Conservation (phyloP, 2,113 vertebrate genomes). For the Nesospiza acunhae region DNA sequence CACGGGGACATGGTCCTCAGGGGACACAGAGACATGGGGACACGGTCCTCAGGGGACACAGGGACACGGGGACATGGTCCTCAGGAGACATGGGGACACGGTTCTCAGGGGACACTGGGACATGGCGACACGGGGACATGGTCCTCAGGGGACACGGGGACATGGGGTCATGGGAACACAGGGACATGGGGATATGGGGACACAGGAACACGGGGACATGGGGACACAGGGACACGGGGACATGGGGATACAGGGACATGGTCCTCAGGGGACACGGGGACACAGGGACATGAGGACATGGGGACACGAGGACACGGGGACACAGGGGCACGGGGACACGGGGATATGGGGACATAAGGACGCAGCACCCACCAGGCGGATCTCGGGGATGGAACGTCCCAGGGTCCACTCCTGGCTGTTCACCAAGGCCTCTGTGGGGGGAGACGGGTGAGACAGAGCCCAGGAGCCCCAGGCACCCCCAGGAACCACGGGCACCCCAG, state of each 20-base stretch:
- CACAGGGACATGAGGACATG: fast-evolving
- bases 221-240: fast-evolving
- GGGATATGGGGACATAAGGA: fast-evolving
- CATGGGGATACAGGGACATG: fast-evolving
- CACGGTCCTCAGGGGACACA: fast-evolving
- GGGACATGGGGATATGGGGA: no score
- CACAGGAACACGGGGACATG: no score
- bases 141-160: background rate
- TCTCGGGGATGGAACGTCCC: slow-evolving; percentile 87
- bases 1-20: no score
- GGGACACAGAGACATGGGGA: no score
- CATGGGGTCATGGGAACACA: fast-evolving
- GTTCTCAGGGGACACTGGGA: fast-evolving
- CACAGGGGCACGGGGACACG: fast-evolving
- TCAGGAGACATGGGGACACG: fast-evolving
- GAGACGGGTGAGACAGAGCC: background rate
- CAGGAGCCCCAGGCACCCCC: background rate
- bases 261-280: no score
- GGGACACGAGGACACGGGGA: background rate
- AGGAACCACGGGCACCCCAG: background rate
- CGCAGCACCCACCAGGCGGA: slow-evolving; percentile 85
- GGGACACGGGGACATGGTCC: no score
- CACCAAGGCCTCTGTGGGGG: slow-evolving; percentile 82
- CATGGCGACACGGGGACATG: fast-evolving
- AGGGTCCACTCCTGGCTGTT: slow-evolving; percentile 97